phyloP scores from a whole-genome alignment of 2,797 vertebrate genomes.

The Poecilia picta region DNA sequence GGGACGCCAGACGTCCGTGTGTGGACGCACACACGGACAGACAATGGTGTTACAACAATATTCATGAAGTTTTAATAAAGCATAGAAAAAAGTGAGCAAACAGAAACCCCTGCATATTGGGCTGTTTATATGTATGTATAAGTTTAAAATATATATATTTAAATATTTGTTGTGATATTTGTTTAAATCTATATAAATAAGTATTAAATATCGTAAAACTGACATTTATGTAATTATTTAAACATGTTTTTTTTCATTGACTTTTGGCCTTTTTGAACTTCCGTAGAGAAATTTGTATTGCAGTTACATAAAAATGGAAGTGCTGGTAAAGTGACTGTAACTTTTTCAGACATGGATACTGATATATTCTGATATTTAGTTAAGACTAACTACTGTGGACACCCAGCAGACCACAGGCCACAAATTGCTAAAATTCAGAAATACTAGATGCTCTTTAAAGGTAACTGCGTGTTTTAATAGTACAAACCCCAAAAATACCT shows the following conservation, averaged over 20 bases:
- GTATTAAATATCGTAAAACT: neutral
- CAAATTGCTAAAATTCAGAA: neutral
- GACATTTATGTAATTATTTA: neutral
- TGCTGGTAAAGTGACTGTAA: neutral
- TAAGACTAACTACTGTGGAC: neutral
- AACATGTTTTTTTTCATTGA: neutral
- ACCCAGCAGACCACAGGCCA: no score
- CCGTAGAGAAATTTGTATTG: neutral
- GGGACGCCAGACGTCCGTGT: no score
- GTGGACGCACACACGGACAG: no score
- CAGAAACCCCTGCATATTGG: neutral
- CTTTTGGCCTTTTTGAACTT: neutral
- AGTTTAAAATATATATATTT: neutral
- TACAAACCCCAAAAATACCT: no score
- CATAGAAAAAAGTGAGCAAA: neutral
- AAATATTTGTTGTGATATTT: neutral
- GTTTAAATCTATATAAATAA: neutral
- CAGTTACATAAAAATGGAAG: neutral
- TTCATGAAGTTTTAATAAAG: neutral
- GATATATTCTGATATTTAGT: neutral
- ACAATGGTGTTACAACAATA: neutral
- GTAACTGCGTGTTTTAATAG: no score
- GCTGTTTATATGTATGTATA: neutral
- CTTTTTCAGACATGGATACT: neutral
- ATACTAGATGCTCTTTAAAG: no score